A percentile compares a stretch with the other conserved stretches of the same genome.
Evolutionary conservation across 2,888 invertebrate species (phyloP).

Genomic region (Eupithecia insigniata): DNA sequence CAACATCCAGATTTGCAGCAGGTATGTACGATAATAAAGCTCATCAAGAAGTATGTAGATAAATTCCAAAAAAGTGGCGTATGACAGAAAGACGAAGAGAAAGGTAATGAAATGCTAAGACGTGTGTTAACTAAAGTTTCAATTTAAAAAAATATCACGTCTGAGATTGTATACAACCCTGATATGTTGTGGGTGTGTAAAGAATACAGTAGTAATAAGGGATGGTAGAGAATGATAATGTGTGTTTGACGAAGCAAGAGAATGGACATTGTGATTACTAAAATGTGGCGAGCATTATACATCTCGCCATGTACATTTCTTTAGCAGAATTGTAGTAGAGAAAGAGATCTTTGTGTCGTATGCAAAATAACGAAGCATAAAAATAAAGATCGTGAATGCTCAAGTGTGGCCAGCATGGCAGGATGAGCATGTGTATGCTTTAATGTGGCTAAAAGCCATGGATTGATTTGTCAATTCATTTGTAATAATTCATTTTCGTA

Average conservation of each 20-base stretch:
- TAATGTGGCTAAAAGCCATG: background rate
- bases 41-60: background rate
- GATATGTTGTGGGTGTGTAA: background rate
- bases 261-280: background rate
- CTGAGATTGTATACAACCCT: background rate
- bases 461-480: background rate
- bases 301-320: background rate
- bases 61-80: too few relatives aligned
- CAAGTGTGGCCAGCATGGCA: background rate
- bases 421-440: background rate
- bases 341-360: background rate
- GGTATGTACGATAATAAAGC: constrained; percentile 51
- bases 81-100: too few relatives aligned
- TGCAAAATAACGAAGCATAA: background rate
- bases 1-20: constrained; percentile 69
- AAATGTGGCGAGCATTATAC: background rate
- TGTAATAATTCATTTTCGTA: background rate
- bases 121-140: too few relatives aligned
- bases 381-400: background rate
- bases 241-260: background rate
- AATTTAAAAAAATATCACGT: background rate
- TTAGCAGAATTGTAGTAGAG: background rate
- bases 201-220: background rate
- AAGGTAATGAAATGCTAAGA: too few relatives aligned
- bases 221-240: background rate